Conservation (phyloP, 2,797 vertebrate genomes). For the Pseudomugil tenellus region DNA sequence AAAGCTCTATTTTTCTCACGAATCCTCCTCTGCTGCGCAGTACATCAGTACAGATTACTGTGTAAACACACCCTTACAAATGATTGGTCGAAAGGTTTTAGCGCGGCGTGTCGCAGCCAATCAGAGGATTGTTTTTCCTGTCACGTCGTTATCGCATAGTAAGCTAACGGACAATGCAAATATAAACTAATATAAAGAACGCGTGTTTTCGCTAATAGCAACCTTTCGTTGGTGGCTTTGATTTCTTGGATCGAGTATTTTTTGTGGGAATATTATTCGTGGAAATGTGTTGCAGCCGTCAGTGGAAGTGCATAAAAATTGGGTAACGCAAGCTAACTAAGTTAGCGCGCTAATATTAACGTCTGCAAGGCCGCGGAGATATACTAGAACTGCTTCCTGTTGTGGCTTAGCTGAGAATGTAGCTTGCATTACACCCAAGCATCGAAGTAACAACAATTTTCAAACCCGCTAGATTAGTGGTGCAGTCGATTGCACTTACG, state of each 20-base stretch:
- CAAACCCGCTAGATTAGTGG: background rate
- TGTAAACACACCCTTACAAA: constrained; percentile 59
- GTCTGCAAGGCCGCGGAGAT: constrained; percentile 64
- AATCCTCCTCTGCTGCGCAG: constrained; percentile 36
- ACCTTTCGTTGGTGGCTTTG: background rate
- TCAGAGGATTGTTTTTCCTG: constrained; percentile 81
- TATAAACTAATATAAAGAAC: constrained; percentile 68
- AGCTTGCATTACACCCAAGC: constrained; percentile 12
- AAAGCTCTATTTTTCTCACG: background rate
- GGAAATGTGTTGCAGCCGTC: constrained; percentile 31
- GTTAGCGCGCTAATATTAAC: constrained; percentile 61
- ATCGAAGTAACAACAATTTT: background rate
- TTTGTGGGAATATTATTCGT: constrained; percentile 5
- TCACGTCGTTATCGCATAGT: constrained; percentile 72
- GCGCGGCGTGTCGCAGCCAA: constrained; percentile 82
- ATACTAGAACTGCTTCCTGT: constrained; percentile 60
- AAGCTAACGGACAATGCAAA: constrained; percentile 76
- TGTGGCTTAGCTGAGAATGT: constrained; percentile 49
- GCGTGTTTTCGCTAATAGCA: background rate
- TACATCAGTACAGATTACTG: constrained; percentile 1
- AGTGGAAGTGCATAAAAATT: constrained; percentile 30
- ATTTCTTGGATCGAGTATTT: constrained; percentile 1
- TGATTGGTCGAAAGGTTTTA: constrained; percentile 81
- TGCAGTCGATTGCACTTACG: background rate
- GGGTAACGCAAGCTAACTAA: constrained; percentile 61